Conservation (phyloP, 2,888 invertebrate species). For the Nomada ferruginata region DNA sequence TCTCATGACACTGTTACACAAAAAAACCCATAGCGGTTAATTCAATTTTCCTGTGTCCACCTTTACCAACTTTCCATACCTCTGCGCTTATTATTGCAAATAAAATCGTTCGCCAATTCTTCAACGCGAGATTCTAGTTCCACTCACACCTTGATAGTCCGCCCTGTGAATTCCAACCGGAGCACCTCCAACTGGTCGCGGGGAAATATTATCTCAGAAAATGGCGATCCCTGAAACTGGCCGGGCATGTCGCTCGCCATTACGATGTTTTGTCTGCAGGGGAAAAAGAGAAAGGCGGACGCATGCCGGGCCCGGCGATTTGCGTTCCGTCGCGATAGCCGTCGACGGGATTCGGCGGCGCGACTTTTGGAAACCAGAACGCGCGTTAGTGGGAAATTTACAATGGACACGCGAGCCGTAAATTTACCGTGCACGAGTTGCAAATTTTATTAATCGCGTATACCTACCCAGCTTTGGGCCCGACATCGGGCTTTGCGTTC, state of each 20-base stretch:
- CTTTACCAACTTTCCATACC: too few relatives aligned
- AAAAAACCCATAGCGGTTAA: too few relatives aligned
- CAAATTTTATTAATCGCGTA: slow-evolving; percentile 62
- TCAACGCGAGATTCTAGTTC: neutral
- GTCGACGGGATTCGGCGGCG: slow-evolving; percentile 8
- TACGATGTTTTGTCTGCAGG: slow-evolving; percentile 50
- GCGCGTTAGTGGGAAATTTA: slow-evolving; percentile 56
- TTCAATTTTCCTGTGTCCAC: too few relatives aligned
- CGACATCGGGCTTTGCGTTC: neutral
- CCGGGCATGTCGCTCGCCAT: slow-evolving; percentile 36
- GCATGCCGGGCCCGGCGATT: slow-evolving; percentile 39
- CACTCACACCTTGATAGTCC: too few relatives aligned
- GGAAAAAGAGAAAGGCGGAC: slow-evolving; percentile 50
- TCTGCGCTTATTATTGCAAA: too few relatives aligned
- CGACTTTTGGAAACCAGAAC: slow-evolving; percentile 45
- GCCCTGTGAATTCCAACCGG: neutral
- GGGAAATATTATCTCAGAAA: slow-evolving; percentile 56
- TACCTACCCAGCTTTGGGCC: neutral
- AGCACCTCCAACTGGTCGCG: slow-evolving; percentile 23
- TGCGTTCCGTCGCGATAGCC: slow-evolving; percentile 39
- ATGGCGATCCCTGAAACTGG: slow-evolving; percentile 47
- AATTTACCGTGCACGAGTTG: slow-evolving; percentile 49
- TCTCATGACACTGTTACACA: too few relatives aligned
- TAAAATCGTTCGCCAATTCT: too few relatives aligned
- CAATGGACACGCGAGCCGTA: slow-evolving; percentile 50